Base-by-base conservation (phyloP, 2,797 vertebrate species). In the Lutjanus campechanus region DNA sequence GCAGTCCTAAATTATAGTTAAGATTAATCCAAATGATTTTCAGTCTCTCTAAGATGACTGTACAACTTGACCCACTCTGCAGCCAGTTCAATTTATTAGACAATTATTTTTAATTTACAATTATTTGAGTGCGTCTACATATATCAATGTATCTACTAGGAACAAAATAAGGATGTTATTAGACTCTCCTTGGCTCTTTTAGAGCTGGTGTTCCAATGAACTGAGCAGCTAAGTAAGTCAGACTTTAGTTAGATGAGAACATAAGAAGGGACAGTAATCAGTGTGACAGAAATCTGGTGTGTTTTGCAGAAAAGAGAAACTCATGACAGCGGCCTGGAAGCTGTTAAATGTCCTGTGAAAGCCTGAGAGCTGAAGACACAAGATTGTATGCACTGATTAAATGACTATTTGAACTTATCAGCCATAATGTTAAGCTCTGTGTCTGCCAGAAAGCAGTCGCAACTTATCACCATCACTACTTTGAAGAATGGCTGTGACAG, bases 371-470 rank as follows among this genome's bases (percentile, higher is more conserved):
- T 51, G 12, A 40, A 58, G 70, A 60, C 43, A 47, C 64, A 77
- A 56, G 15, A 71, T 79, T 46, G 41, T 13, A 59, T 65, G 44
- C 22, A 15, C 49, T 64, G 66, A 86, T 85, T 75, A 75, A 68
- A 73, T 61, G 1, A 56, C 69, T 69, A 78, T 76, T 75, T 76
- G 8, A 81, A 73, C 55, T 72, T 46, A 63, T 76, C 60, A 61
- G 77, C 61, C 55, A 1, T 40, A 29, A 79, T 40, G 59, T 75
- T 69, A 3, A 72, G 76, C 74, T 76, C 54, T 13, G 2, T 20
- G 11, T 22, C 77, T 68, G 70, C 67, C 74, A 83, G 59, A 8
- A 56, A 73, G 60, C 71, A 15, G 71, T 67, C 56, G 1, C 65
- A 65, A 58, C 68, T 76, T 72, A 68, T 75, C 78, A 61, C 19